Conservation (phyloP, 1,140 invertebrate genomes). For the Cyclargus thomasi region DNA sequence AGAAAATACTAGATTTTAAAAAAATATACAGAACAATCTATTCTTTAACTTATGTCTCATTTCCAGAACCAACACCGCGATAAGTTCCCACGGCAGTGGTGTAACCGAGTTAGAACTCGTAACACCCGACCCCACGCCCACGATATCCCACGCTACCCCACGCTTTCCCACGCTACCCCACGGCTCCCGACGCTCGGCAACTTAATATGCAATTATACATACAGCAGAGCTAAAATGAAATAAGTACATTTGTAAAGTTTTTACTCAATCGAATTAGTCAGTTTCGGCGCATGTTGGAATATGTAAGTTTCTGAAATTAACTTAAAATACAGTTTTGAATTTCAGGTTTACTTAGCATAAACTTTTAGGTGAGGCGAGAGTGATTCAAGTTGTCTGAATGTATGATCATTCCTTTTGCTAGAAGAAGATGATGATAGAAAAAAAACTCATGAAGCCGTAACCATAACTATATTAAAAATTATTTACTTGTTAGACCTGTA, state of each 20-base stretch:
- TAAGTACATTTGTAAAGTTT: slow-evolving; percentile 3
- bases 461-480: too few relatives aligned
- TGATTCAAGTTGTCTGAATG: too few relatives aligned
- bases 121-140: not conserved
- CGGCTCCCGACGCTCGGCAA: not conserved
- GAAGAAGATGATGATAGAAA: too few relatives aligned
- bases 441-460: too few relatives aligned
- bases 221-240: not conserved
- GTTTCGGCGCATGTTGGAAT: not conserved
- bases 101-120: not conserved
- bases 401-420: too few relatives aligned
- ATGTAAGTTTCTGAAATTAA: not conserved
- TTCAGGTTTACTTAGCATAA: not conserved
- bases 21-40: too few relatives aligned
- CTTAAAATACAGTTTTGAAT: not conserved
- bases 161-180: not conserved
- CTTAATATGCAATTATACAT: slow-evolving; percentile 3
- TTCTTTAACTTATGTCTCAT: not conserved
- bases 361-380: not conserved
- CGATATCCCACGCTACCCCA: not conserved
- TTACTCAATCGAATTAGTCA: not conserved
- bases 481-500: too few relatives aligned
- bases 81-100: not conserved
- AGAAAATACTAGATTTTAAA: too few relatives aligned
- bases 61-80: not conserved